Evolutionary conservation across 1,140 invertebrate species (phyloP).

Genomic region (Ceratosolen solmsi): DNA sequence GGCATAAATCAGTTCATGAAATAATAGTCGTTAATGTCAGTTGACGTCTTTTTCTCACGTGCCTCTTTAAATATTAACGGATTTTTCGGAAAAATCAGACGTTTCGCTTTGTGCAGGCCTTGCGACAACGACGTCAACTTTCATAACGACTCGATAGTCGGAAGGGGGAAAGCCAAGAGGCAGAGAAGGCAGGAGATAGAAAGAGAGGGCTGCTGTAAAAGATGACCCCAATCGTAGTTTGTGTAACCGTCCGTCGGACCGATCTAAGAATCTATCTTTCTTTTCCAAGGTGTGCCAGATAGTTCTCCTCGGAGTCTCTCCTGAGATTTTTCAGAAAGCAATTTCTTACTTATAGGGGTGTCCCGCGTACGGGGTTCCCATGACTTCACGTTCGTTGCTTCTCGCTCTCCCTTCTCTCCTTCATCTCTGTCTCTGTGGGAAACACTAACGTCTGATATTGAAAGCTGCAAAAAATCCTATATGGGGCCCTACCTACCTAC

Average conservation of each 20-base stretch:
- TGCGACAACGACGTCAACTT: neutral
- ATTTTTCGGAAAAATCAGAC: slow-evolving; percentile 44
- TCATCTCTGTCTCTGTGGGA: slow-evolving; percentile 65
- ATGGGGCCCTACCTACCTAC: slow-evolving; percentile 55
- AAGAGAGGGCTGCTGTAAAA: slow-evolving; percentile 33
- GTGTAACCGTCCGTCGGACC: slow-evolving; percentile 23
- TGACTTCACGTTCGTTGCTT: slow-evolving; percentile 53
- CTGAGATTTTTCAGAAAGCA: slow-evolving; percentile 59
- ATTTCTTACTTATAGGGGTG: slow-evolving; percentile 47
- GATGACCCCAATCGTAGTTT: slow-evolving; percentile 30
- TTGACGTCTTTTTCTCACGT: neutral
- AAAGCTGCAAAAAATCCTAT: slow-evolving; percentile 66
- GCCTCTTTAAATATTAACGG: slow-evolving; percentile 39
- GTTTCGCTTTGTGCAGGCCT: slow-evolving; percentile 5
- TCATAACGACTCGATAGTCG: slow-evolving; percentile 25
- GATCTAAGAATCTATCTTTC: neutral
- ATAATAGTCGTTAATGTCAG: slow-evolving; percentile 3
- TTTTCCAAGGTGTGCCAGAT: slow-evolving; percentile 50
- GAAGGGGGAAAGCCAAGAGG: slow-evolving; percentile 17
- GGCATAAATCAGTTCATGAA: slow-evolving; percentile 1
- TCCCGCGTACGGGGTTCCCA: slow-evolving; percentile 53
- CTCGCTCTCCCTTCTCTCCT: slow-evolving; percentile 12
- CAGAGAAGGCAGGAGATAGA: neutral
- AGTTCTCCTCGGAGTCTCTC: slow-evolving; percentile 40
- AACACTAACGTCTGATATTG: slow-evolving; percentile 71